Percentiles rank a stretch among this genome's conserved stretches.
Evolutionary conservation across 2,797 vertebrate species (phyloP).

Genomic region (Pantherophis alleghaniensis): DNA sequence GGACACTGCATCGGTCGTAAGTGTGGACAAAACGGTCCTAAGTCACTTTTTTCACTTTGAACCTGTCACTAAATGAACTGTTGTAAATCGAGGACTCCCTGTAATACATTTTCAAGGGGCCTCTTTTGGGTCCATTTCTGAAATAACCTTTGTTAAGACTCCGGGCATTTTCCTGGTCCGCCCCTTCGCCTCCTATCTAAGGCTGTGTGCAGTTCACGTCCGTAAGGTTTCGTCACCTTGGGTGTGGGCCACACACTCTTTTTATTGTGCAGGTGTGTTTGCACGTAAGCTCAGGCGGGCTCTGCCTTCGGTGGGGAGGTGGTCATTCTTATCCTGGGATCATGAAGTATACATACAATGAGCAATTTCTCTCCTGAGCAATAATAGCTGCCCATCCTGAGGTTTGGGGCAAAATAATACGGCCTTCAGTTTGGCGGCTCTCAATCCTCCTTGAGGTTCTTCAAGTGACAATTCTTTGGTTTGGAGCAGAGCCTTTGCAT

Average conservation of each 20-base stretch:
- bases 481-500: neutral
- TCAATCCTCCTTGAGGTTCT: neutral
- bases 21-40: neutral
- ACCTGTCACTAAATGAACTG: neutral
- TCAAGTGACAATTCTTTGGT: neutral
- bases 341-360: neutral
- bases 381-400: neutral
- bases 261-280: neutral
- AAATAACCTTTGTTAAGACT: constrained; percentile 7
- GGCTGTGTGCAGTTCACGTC: neutral
- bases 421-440: neutral
- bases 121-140: neutral
- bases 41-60: neutral
- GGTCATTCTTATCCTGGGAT: neutral
- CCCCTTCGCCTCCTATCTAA: constrained; percentile 6
- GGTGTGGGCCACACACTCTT: neutral
- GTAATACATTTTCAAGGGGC: neutral
- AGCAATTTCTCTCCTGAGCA: neutral
- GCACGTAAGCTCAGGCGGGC: neutral
- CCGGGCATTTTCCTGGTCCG: neutral
- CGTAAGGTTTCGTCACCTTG: neutral
- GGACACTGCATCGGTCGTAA: neutral
- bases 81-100: neutral
- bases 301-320: neutral
- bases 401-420: neutral